Evolutionary conservation across 2,113 vertebrate species (phyloP).

Genomic region (Tachysurus fulvidraco): DNA sequence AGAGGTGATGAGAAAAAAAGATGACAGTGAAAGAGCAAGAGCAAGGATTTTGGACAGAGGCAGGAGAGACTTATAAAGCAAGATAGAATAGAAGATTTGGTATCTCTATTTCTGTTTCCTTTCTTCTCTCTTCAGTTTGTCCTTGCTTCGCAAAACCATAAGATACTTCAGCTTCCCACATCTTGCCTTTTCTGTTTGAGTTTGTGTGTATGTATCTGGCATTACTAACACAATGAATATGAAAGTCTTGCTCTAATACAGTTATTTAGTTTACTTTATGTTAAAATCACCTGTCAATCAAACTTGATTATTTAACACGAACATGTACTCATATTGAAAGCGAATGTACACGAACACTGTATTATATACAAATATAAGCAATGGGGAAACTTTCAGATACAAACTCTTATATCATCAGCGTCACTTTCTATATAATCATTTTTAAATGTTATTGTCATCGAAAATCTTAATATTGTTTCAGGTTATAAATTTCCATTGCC

Average conservation of each 20-base stretch:
- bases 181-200: not conserved
- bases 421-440: not conserved
- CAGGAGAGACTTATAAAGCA: not conserved
- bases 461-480: not conserved
- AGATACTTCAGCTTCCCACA: not conserved
- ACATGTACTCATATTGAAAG: not conserved
- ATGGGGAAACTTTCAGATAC: not conserved
- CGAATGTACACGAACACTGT: not conserved
- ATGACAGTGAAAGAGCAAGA: not conserved
- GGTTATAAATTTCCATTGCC: not conserved
- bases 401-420: not conserved
- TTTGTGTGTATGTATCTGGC: not conserved
- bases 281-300: not conserved
- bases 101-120: slow-evolving; percentile 13
- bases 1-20: slow-evolving; percentile 2
- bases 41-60: not conserved
- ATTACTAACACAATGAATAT: not conserved
- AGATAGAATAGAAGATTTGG: not conserved
- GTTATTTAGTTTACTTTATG: not conserved
- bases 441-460: not conserved
- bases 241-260: not conserved
- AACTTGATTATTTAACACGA: not conserved
- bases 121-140: slow-evolving; percentile 18
- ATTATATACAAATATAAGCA: not conserved
- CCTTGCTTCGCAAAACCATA: slow-evolving; percentile 3